Conservation (phyloP, 2,888 invertebrate genomes). For the Agapostemon virescens region DNA sequence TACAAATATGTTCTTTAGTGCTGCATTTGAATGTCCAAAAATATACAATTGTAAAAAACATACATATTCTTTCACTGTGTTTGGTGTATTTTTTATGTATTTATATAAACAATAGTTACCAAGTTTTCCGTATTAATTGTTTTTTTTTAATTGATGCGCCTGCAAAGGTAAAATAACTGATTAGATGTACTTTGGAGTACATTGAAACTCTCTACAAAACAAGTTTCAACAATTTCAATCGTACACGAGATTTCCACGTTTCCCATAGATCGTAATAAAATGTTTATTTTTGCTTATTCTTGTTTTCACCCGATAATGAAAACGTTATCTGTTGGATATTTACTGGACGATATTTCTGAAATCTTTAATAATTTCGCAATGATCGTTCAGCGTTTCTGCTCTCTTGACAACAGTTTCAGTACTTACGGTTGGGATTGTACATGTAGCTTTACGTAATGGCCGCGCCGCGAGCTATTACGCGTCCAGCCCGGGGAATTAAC, state of each 20-base stretch:
- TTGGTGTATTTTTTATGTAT: background rate
- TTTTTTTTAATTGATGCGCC: background rate
- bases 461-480: slow-evolving; percentile 55
- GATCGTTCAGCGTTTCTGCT: background rate
- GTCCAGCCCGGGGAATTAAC: slow-evolving; percentile 55
- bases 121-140: background rate
- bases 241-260: background rate
- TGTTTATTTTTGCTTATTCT: background rate
- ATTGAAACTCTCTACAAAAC: background rate
- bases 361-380: background rate
- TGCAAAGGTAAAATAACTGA: background rate
- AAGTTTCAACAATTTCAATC: background rate
- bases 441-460: slow-evolving; percentile 57
- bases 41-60: background rate
- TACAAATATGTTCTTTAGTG: background rate
- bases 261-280: background rate
- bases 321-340: background rate
- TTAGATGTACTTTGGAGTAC: background rate
- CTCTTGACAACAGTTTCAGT: background rate
- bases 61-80: background rate
- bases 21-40: background rate
- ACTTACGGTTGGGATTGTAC: slow-evolving; percentile 8
- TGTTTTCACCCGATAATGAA: background rate
- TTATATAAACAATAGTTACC: background rate
- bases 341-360: background rate